These are phyloP conservation scores for Oryzias sinensis DNA, from an alignment of 2,797 vertebrate genomes.

Conservation along the genomic window DNA sequence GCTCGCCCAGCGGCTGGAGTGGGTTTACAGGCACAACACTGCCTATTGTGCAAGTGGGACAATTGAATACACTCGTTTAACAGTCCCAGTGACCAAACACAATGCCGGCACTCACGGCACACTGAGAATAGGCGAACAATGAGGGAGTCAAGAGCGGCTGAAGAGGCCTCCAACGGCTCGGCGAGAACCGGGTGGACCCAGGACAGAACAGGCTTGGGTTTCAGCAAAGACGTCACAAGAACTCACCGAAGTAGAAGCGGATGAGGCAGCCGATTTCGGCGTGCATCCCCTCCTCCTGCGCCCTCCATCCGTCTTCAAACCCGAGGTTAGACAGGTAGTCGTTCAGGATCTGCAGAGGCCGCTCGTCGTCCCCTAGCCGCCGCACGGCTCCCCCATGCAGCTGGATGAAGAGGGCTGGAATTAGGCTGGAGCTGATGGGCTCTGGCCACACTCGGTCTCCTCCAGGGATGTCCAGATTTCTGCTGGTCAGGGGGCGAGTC, in stretches of 20 bases:
- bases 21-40: constrained; percentile 47
- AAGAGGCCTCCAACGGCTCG: constrained; percentile 20
- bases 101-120: constrained; percentile 54
- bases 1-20: constrained; percentile 22
- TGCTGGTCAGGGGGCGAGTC: constrained; percentile 55
- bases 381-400: constrained; percentile 87
- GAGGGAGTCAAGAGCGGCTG: constrained; percentile 33
- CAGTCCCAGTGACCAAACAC: constrained; percentile 61
- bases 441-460: constrained; percentile 40
- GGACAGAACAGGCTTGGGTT: background rate
- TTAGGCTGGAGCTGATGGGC: constrained; percentile 34
- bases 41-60: constrained; percentile 57
- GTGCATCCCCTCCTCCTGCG: constrained; percentile 91
- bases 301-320: constrained; percentile 86
- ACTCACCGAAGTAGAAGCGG: constrained; percentile 90
- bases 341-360: constrained; percentile 87
- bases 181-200: background rate
- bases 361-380: constrained; percentile 83
- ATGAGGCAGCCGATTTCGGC: constrained; percentile 89
- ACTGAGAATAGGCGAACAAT: constrained; percentile 51
- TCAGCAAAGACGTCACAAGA: background rate
- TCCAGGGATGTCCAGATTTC: constrained; percentile 44
- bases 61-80: constrained; percentile 59
- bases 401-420: constrained; percentile 84
- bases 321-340: constrained; percentile 90